Evolutionary conservation across 2,888 invertebrate species (phyloP).

Genomic region (Coelinius sp.): DNA sequence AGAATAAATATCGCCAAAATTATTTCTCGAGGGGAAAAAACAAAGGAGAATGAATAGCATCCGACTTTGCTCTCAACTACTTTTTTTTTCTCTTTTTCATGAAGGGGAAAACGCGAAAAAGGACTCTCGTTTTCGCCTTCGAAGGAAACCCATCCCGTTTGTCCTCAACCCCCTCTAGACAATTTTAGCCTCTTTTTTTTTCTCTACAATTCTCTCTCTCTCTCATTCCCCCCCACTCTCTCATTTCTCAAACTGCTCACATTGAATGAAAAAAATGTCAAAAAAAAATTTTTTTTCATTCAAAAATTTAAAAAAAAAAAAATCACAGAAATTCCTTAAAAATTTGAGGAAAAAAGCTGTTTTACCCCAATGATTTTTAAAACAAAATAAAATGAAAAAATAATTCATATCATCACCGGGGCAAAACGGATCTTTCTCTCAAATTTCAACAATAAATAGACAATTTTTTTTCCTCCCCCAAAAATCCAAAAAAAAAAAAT

Average conservation of each 20-base stretch:
- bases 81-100: slow-evolving; percentile 11
- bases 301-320: background rate
- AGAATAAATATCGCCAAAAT: background rate
- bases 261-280: background rate
- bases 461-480: background rate
- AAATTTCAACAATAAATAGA: background rate
- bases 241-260: background rate
- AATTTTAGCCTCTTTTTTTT: background rate
- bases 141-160: background rate
- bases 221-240: background rate
- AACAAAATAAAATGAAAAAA: no score
- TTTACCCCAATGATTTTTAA: no score
- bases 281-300: background rate
- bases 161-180: slow-evolving; percentile 6
- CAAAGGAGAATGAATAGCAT: slow-evolving; percentile 12
- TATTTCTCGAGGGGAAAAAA: background rate
- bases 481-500: background rate
- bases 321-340: no score
- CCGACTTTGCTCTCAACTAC: background rate
- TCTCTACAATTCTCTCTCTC: slow-evolving; percentile 1
- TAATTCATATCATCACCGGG: no score
- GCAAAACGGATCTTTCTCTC: background rate
- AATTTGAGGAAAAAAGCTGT: no score
- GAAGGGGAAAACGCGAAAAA: background rate
- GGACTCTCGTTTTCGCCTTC: background rate